These are phyloP conservation scores for Ectemnius cavifrons DNA, from an alignment of 2,888 invertebrate species.

Conservation along the genomic window DNA sequence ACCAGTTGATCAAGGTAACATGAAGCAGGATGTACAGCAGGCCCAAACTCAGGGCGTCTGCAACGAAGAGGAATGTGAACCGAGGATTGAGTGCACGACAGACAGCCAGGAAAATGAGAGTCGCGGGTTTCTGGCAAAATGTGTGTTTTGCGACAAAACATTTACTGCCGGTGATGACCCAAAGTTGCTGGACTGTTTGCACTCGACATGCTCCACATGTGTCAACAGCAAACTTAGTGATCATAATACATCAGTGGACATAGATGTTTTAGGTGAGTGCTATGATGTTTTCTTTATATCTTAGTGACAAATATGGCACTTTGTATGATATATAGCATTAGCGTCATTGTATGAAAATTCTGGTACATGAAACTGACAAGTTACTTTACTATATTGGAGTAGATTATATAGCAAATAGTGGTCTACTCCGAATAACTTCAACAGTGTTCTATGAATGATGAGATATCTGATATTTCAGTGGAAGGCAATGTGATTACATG, in stretches of 20 bases:
- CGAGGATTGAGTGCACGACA: conserved; percentile 71
- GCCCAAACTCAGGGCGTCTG: conserved; percentile 58
- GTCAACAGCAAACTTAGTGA: conserved; percentile 84
- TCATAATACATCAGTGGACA: conserved; percentile 75
- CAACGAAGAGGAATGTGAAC: conserved; percentile 69
- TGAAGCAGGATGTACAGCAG: conserved; percentile 64
- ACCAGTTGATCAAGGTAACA: conserved; percentile 64
- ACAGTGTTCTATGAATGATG: conserved; percentile 27
- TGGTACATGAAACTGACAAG: no score
- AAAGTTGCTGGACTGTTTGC: conserved; percentile 92
- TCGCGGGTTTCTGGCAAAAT: conserved; percentile 73
- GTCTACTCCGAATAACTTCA: no score
- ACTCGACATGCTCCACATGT: conserved; percentile 90
- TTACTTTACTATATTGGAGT: no score
- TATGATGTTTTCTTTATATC: neutral
- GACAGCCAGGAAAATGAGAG: conserved; percentile 70
- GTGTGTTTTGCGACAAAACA: conserved; percentile 77
- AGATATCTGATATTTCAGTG: conserved; percentile 52
- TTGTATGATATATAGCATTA: no score
- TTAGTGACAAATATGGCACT: no score
- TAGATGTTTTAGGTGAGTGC: conserved; percentile 73
- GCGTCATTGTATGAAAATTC: no score
- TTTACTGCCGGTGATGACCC: conserved; percentile 83
- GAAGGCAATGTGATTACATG: conserved; percentile 80
- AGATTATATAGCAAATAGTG: no score